Evolutionary conservation across 2,797 vertebrate species (phyloP).

Genomic region (Tinamus major): DNA sequence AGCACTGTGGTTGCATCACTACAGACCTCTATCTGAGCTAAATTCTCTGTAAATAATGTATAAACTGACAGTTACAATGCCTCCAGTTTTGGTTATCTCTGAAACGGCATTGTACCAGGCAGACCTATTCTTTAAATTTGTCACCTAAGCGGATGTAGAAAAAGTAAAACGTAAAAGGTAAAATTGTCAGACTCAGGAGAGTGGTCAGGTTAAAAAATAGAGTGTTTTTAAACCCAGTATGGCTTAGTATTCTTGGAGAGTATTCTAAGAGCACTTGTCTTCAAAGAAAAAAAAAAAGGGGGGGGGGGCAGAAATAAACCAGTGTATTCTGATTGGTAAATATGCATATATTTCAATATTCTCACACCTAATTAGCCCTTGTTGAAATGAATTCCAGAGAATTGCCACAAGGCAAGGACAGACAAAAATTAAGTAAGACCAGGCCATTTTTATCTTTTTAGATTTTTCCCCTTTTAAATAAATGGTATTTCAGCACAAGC

Average conservation of each 20-base stretch:
- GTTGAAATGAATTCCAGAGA: not conserved
- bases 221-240: not conserved
- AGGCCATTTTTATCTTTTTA: not conserved
- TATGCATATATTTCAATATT: not conserved
- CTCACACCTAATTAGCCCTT: not conserved
- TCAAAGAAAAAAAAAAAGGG: fast-evolving
- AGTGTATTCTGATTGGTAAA: not conserved
- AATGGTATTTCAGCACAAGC: not conserved
- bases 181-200: not conserved
- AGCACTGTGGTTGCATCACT: not conserved
- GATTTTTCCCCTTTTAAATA: not conserved
- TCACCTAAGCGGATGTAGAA: not conserved
- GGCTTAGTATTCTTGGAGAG: not conserved
- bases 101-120: not conserved
- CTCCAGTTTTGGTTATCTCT: not conserved
- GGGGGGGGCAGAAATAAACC: fast-evolving
- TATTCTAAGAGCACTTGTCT: not conserved
- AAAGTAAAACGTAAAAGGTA: not conserved
- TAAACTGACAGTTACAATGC: conserved; percentile 6
- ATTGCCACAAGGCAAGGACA: not conserved
- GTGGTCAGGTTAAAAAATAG: not conserved
- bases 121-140: not conserved
- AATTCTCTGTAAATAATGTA: conserved; percentile 33
- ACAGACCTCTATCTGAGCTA: not conserved
- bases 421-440: not conserved